Percentiles rank a stretch among this genome's conserved stretches.
phyloP scores from a whole-genome alignment of 2,113 vertebrate genomes.

The Sorex fumeus region DNA sequence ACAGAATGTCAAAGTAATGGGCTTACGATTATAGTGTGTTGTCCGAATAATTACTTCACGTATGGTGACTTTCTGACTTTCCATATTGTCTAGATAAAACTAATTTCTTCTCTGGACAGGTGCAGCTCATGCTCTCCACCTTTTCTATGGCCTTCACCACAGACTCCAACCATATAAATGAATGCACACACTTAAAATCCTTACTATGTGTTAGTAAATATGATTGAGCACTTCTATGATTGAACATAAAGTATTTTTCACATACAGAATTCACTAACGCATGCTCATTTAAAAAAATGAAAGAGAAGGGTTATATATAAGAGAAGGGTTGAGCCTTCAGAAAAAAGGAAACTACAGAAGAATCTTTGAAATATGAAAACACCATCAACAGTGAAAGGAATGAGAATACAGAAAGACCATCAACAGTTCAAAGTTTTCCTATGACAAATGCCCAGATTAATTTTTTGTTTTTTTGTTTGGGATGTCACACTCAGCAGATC shows the following conservation, averaged over 20 bases:
- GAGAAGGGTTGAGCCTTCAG: too few species aligned
- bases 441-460: too few species aligned
- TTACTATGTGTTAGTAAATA: slow-evolving; percentile 43
- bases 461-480: too few species aligned
- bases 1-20: not conserved
- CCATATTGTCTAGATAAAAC: not conserved
- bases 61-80: not conserved
- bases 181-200: slow-evolving; percentile 34
- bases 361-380: too few species aligned
- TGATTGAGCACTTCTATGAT: slow-evolving; percentile 29
- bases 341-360: too few species aligned
- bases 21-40: not conserved
- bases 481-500: too few species aligned
- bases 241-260: slow-evolving; percentile 41
- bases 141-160: not conserved
- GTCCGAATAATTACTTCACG: not conserved
- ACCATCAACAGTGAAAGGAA: too few species aligned
- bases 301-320: too few species aligned
- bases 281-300: not conserved
- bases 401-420: too few species aligned
- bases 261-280: not conserved
- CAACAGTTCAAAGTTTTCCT: too few species aligned
- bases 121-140: not conserved
- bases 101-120: not conserved
- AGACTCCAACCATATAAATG: not conserved